These are phyloP conservation scores for Gonatopus flavifemur DNA, from an alignment of 1,140 invertebrate species.

Conservation along the genomic window DNA sequence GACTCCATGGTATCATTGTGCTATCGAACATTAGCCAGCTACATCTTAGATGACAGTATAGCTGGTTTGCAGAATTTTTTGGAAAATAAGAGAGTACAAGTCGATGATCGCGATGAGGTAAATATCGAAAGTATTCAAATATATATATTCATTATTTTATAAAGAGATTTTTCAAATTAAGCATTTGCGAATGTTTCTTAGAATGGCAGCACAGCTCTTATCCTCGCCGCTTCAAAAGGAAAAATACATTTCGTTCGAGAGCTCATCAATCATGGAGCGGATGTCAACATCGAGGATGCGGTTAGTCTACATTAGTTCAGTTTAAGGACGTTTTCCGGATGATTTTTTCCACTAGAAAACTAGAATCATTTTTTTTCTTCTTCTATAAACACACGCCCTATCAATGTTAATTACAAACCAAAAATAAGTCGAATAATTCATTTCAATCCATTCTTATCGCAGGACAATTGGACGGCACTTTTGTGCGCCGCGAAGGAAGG, in stretches of 20 bases:
- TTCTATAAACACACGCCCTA: no score
- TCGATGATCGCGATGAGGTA: slow-evolving; percentile 92
- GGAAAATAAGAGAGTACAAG: slow-evolving; percentile 75
- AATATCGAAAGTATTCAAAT: slow-evolving; percentile 14
- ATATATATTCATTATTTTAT: slow-evolving; percentile 2
- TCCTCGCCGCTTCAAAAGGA: slow-evolving; percentile 82
- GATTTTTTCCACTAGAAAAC: no score
- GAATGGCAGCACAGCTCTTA: slow-evolving; percentile 90
- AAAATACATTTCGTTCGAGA: slow-evolving; percentile 79
- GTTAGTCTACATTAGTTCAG: slow-evolving; percentile 58
- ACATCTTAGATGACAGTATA: slow-evolving; percentile 80
- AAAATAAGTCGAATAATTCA: no score
- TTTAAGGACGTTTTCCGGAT: neutral
- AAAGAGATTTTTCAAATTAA: no score
- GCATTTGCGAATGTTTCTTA: no score
- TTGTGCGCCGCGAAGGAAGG: slow-evolving; percentile 90
- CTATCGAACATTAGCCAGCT: slow-evolving; percentile 76
- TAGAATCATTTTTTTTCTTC: no score
- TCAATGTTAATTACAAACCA: no score
- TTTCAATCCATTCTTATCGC: neutral
- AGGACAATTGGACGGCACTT: slow-evolving; percentile 92
- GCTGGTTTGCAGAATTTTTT: slow-evolving; percentile 77
- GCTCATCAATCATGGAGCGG: slow-evolving; percentile 82
- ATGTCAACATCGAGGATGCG: slow-evolving; percentile 86
- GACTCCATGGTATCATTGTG: slow-evolving; percentile 89